A percentile compares a stretch with the other conserved stretches of the same genome.
phyloP scores from a whole-genome alignment of 2,113 vertebrate species.

The Cyprinodon variegatus region DNA sequence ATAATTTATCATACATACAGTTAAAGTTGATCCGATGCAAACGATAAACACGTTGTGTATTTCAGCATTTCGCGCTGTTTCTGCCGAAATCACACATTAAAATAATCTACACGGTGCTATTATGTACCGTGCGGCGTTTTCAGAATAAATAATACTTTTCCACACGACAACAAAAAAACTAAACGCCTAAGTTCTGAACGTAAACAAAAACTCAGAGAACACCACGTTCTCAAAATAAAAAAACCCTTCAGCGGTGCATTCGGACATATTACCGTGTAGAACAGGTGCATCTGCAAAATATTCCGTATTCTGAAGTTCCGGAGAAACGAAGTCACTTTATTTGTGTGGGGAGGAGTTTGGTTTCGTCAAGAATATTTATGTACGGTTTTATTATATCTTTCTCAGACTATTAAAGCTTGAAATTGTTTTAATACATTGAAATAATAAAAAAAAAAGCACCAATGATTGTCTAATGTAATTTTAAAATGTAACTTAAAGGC shows the following conservation, averaged over 20 bases:
- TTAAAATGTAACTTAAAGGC: too few species aligned
- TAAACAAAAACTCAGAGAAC: not conserved
- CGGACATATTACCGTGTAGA: constrained; percentile 16
- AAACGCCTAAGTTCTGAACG: not conserved
- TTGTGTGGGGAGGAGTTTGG: not conserved
- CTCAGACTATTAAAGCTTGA: not conserved
- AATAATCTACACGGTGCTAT: not conserved
- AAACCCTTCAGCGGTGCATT: constrained; percentile 22
- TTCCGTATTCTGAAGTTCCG: constrained; percentile 52
- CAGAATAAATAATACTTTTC: not conserved
- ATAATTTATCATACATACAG: not conserved
- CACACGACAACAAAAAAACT: not conserved
- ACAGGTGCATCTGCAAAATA: constrained; percentile 44
- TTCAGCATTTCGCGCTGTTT: not conserved
- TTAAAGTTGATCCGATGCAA: not conserved
- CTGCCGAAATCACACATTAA: too few species aligned
- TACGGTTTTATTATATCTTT: not conserved
- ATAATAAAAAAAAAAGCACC: too few species aligned
- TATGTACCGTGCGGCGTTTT: not conserved
- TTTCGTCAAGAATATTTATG: not conserved
- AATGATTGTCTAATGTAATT: too few species aligned
- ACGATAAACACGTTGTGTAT: not conserved
- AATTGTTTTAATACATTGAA: too few species aligned
- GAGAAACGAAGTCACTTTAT: not conserved
- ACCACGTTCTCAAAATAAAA: not conserved